Evolutionary conservation across 2,888 invertebrate genomes (phyloP), one percentile per base, ranked within the genome.

Genomic region (Lumbricus terrestris): DNA sequence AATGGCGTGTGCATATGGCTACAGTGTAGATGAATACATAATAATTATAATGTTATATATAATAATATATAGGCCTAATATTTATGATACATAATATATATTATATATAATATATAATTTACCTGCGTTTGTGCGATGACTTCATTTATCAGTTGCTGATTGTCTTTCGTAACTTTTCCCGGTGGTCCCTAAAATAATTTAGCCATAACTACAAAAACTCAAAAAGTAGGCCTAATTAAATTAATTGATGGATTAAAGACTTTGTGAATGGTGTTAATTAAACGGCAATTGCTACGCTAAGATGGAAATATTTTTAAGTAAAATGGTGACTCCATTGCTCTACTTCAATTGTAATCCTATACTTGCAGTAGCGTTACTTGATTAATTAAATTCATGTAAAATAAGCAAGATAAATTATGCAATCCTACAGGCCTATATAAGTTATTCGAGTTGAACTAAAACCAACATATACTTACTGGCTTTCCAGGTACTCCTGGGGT

Each of bases 181-280:
- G 85, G 85, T 13, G 85, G 85, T n/a, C 85, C 85, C 85, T 85
- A 37, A 85, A 85, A 35, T n/a, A n/a, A n/a, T 69, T n/a, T 8
- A 69, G 11, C 13, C 69, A 69, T 13, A n/a, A 3, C 2, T 69
- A 69, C 4, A 16, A n/a, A n/a, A 29, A 69, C 29, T 29, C 69
- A n/a, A 11, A n/a, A 69, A 69, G 23, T 5, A n/a, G n/a, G n/a
- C n/a, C n/a, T 23, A 47, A 47, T 23, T 47, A 8, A 47, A 1
- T 47, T 15, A 47, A 18, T 18, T 15, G n/a, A n/a, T n/a, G n/a
- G 0, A 69, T 6, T 69, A 0, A 69, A n/a, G 69, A n/a, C 29
- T n/a, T 69, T n/a, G 29, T 0, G 69, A n/a, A n/a, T n/a, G 13
- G 11, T 54, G 69, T n/a, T 69, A n/a, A 69, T 8, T 69, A n/a